A percentile compares a stretch with the other conserved stretches of the same genome.
phyloP scores from a whole-genome alignment of 35 echinoderm and acorn worm species.

The Ptychodera flava region DNA sequence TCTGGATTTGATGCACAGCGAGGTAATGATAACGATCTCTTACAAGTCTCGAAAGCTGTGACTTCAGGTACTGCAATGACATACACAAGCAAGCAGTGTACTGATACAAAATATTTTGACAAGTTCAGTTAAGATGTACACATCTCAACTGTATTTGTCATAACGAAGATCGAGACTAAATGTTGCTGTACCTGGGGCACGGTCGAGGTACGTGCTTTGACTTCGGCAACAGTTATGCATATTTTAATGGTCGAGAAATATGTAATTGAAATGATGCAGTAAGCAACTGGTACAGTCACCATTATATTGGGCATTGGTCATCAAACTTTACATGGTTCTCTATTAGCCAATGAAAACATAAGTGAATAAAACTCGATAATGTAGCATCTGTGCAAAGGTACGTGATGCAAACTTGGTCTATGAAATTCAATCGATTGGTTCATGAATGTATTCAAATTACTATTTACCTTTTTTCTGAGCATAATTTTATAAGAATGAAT shows the following conservation, averaged over 20 bases:
- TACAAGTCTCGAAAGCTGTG: constrained; percentile 10
- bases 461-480: no score
- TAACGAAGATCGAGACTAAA: background rate
- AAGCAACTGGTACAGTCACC: background rate
- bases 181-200: constrained; percentile 24
- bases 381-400: no score
- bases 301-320: no score
- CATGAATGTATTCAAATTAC: no score
- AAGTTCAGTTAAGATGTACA: background rate
- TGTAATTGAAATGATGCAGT: background rate
- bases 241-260: background rate
- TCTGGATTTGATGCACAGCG: constrained; percentile 30
- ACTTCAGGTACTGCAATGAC: constrained; percentile 6
- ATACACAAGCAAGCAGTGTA: constrained; percentile 4
- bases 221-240: background rate
- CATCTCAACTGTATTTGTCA: background rate
- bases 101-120: constrained; percentile 26
- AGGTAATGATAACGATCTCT: constrained; percentile 25
- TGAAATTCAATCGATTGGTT: no score
- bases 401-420: no score
- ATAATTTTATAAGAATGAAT: no score
- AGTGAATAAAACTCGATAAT: no score
- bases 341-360: no score
- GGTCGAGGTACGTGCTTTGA: constrained; percentile 21
- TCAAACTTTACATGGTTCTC: no score